Percentiles rank a stretch among this genome's conserved stretches.
phyloP scores from a whole-genome alignment of 2,113 vertebrate genomes.

The Aspidoscelis tigris region DNA sequence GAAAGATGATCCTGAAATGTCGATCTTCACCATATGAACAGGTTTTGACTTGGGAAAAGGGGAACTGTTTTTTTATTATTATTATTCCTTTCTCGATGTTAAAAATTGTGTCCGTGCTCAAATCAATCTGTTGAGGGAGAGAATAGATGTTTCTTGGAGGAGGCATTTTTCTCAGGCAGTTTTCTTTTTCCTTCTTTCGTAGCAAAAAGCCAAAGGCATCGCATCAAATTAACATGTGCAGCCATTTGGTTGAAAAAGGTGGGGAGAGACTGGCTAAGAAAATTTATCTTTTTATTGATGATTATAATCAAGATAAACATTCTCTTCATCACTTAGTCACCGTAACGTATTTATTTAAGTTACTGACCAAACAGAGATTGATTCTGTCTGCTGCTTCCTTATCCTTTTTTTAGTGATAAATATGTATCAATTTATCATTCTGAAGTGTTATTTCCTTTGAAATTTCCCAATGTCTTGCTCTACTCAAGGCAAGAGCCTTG shows the following conservation, averaged over 20 bases:
- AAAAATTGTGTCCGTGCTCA: constrained; percentile 79
- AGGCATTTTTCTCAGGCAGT: not conserved
- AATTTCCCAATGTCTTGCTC: constrained; percentile 53
- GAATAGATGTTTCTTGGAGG: constrained; percentile 17
- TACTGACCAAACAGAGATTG: constrained; percentile 40
- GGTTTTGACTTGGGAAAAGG: constrained; percentile 77
- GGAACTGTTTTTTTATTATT: constrained; percentile 78
- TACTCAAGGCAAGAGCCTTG: constrained; percentile 51
- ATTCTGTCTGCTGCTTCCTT: constrained; percentile 17
- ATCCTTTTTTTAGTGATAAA: constrained; percentile 53
- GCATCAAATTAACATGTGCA: not conserved
- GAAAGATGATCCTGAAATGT: constrained; percentile 74
- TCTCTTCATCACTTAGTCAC: not conserved
- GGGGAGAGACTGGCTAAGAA: not conserved
- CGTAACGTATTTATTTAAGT: constrained; percentile 14
- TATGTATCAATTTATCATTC: constrained; percentile 63
- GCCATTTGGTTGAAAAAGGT: not conserved
- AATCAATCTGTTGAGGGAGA: constrained; percentile 76
- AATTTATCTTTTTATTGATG: not conserved
- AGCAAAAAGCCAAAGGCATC: not conserved
- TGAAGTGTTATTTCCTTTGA: constrained; percentile 64
- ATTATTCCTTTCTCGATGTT: constrained; percentile 83
- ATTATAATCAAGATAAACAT: constrained; percentile 28
- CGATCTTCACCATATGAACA: constrained; percentile 74
- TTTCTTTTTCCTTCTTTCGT: not conserved